Evolutionary conservation across 2,888 invertebrate genomes (phyloP), one percentile per base, ranked within the genome.

Genomic region (Zygothrica quintamaculata): DNA sequence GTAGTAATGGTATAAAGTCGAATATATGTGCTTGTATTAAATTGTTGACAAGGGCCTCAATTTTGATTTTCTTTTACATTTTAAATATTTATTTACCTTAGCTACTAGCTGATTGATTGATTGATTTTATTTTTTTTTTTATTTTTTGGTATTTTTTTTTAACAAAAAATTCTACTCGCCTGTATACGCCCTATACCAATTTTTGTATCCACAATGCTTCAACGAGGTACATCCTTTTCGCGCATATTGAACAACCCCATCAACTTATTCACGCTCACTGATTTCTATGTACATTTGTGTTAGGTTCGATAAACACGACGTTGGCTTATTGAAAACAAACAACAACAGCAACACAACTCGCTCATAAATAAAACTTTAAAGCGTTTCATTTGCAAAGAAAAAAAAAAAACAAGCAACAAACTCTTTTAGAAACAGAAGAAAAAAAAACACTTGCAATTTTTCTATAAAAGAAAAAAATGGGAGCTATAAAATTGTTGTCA

Each of bases 221-320:
- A 18, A n/a, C 8, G 6, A 18, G 8, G 6, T 5, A 22, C 18
- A 22, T 37, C 13, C n/a, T 57, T 57, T 18, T 39, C 61, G 56
- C 57, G 56, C 43, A 44, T 50, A 37, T 44, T 46, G 39, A 46
- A 51, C 58, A 62, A 58, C 50, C 53, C 60, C 48, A 58, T 58
- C 58, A 51, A 58, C 26, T 56, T 65, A 56, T 56, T 55, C 55
- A 61, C 55, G 53, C 55, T 55, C 61, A 56, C 44, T 65, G 65
- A 52, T 51, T 65, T 56, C 46, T 62, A 51, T 65, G 65, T 62
- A 65, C 64, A 65, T 61, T 65, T 57, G 56, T 34, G 55, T 57
- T 61, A 48, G 62, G 62, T 55, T 65, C 65, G 61, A 46, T 65
- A 61, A 65, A 56, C 51, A 65, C 58, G 29, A 47, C 51, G 58